Percentiles rank a stretch among this genome's conserved stretches.
These are phyloP conservation scores for Strigamia maritima DNA, from an alignment of 2,888 invertebrate species.

Conservation along the genomic window DNA sequence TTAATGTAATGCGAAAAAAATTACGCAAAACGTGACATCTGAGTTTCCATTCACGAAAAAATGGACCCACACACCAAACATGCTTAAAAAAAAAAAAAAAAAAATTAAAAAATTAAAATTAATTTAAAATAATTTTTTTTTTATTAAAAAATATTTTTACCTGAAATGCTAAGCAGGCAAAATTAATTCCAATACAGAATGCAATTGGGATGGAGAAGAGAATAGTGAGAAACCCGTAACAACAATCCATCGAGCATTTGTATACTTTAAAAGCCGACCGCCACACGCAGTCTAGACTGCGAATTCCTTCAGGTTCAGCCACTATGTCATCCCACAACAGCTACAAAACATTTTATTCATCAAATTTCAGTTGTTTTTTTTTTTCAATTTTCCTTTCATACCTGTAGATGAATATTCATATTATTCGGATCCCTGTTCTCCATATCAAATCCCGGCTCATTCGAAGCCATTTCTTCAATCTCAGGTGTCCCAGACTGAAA, in stretches of 20 bases:
- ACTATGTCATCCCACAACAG: slow-evolving; percentile 69
- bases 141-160: slow-evolving; percentile 51
- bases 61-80: slow-evolving; percentile 70
- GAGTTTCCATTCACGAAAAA: slow-evolving; percentile 65
- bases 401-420: slow-evolving; percentile 69
- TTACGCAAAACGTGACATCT: slow-evolving; percentile 63
- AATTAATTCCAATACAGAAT: slow-evolving; percentile 63
- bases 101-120: neutral
- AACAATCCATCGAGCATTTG: slow-evolving; percentile 63
- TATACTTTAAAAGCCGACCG: slow-evolving; percentile 65
- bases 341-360: slow-evolving; percentile 51
- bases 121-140: slow-evolving; percentile 8
- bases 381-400: too few species aligned
- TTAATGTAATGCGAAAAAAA: slow-evolving; percentile 60
- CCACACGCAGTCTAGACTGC: slow-evolving; percentile 70
- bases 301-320: slow-evolving; percentile 67
- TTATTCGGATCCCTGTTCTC: slow-evolving; percentile 70
- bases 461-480: neutral
- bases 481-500: neutral
- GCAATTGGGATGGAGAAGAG: slow-evolving; percentile 67
- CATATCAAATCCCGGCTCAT: slow-evolving; percentile 52
- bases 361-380: neutral
- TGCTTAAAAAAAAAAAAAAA: slow-evolving; percentile 58
- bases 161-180: slow-evolving; percentile 69
- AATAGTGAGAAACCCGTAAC: slow-evolving; percentile 67